A percentile compares a stretch with the other conserved stretches of the same genome.
These are phyloP conservation scores for Ceratosolen fusciceps DNA, from an alignment of 1,140 invertebrate genomes.

Conservation along the genomic window DNA sequence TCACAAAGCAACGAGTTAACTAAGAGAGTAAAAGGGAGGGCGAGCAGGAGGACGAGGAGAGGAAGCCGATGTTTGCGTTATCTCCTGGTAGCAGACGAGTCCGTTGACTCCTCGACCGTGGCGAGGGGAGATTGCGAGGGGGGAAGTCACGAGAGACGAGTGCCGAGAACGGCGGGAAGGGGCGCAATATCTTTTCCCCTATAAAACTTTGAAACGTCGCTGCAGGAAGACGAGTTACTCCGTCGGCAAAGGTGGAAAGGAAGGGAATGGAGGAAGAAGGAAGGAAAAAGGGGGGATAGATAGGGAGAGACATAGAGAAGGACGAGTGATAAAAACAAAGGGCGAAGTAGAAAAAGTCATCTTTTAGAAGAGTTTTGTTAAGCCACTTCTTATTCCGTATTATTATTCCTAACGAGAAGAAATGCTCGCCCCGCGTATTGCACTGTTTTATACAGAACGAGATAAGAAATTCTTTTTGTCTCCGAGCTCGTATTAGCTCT, in stretches of 20 bases:
- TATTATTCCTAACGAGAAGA: not conserved
- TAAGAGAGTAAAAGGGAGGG: not conserved
- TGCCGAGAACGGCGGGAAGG: not conserved
- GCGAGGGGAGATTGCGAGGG: slow-evolving; percentile 10
- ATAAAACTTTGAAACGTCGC: slow-evolving; percentile 34
- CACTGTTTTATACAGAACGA: not conserved
- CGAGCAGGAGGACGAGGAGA: slow-evolving; percentile 10
- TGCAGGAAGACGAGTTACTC: too few relatives aligned
- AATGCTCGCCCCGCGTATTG: not conserved
- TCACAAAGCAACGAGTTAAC: slow-evolving; percentile 4
- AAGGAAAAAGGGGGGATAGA: not conserved
- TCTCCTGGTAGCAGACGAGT: slow-evolving; percentile 34
- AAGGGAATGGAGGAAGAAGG: not conserved
- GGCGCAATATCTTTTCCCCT: slow-evolving; percentile 29
- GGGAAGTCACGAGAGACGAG: not conserved
- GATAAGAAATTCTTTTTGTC: not conserved
- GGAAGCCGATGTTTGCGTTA: slow-evolving; percentile 22
- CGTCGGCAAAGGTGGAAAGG: not conserved
- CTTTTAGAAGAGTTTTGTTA: slow-evolving; percentile 18
- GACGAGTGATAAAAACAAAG: not conserved
- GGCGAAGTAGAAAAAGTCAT: not conserved
- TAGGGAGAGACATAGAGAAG: not conserved
- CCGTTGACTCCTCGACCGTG: not conserved
- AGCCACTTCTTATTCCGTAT: not conserved
- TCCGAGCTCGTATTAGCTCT: too few relatives aligned